phyloP scores from a whole-genome alignment of 2,113 vertebrate species.

The Gopherus evgoodei region DNA sequence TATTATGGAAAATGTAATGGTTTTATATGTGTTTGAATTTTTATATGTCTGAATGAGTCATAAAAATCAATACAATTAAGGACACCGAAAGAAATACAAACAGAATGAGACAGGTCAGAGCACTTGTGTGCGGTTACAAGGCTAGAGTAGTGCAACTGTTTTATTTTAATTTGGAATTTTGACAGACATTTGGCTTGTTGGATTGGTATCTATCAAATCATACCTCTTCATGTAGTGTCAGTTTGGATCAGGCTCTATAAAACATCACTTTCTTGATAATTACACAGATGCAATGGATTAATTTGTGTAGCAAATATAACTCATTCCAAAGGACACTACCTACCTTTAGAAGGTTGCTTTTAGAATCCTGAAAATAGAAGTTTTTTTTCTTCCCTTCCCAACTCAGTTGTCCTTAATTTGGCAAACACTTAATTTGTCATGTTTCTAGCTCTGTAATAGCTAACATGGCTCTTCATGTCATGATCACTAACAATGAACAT shows the following conservation, averaged over 20 bases:
- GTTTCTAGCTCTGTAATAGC: not conserved
- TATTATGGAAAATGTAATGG: not conserved
- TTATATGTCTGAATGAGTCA: slow-evolving; percentile 12
- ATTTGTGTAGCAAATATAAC: not conserved
- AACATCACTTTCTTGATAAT: not conserved
- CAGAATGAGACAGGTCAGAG: not conserved
- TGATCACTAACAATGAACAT: not conserved
- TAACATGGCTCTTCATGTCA: not conserved
- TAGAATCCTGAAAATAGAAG: not conserved
- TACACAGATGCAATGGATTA: not conserved
- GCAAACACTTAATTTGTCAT: not conserved
- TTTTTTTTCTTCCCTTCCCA: not conserved
- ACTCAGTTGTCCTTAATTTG: not conserved
- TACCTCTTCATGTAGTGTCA: not conserved
- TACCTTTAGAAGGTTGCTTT: not conserved
- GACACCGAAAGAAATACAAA: not conserved
- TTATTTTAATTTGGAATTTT: not conserved
- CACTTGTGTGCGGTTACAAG: not conserved
- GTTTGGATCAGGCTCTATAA: not conserved
- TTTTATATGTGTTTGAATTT: not conserved
- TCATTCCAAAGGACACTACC: not conserved
- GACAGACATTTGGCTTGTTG: not conserved
- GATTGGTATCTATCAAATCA: not conserved
- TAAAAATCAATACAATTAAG: slow-evolving; percentile 4
- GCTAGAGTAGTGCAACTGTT: not conserved